phyloP scores from a whole-genome alignment of 2,888 invertebrate species.

The Clanis bilineata region DNA sequence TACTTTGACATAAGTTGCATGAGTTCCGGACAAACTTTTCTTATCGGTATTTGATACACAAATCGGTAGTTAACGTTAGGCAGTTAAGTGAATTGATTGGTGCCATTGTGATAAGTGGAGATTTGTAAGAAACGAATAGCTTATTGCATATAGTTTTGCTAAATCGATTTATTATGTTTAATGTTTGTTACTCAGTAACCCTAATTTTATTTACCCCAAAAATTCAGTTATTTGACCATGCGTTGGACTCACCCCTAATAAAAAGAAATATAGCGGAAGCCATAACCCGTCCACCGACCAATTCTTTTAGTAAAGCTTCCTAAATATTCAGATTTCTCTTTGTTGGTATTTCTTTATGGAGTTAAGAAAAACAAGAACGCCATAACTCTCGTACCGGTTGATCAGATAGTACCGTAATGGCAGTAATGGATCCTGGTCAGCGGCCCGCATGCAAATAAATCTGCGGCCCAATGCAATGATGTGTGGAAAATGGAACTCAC shows the following conservation, averaged over 20 bases:
- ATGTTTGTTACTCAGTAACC: slow-evolving; percentile 14
- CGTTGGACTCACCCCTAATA: slow-evolving; percentile 43
- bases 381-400: slow-evolving; percentile 79
- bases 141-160: background rate
- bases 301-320: slow-evolving; percentile 55
- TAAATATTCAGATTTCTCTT: slow-evolving; percentile 61
- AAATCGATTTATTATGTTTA: background rate
- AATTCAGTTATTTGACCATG: slow-evolving; percentile 18
- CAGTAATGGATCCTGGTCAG: slow-evolving; percentile 82
- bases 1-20: slow-evolving; percentile 54
- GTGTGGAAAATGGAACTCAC: slow-evolving; percentile 80
- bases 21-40: slow-evolving; percentile 46
- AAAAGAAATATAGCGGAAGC: slow-evolving; percentile 71
- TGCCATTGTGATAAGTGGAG: slow-evolving; percentile 23
- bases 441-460: slow-evolving; percentile 84
- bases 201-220: slow-evolving; percentile 35
- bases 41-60: slow-evolving; percentile 37
- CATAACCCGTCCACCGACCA: slow-evolving; percentile 66
- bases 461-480: slow-evolving; percentile 82
- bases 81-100: slow-evolving; percentile 35
- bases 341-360: slow-evolving; percentile 66
- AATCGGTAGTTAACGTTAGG: slow-evolving; percentile 33
- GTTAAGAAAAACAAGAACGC: slow-evolving; percentile 78
- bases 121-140: background rate
- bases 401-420: slow-evolving; percentile 80